Base-by-base conservation (phyloP, 2,797 vertebrate species). In the Euphonia xanthogaster region DNA sequence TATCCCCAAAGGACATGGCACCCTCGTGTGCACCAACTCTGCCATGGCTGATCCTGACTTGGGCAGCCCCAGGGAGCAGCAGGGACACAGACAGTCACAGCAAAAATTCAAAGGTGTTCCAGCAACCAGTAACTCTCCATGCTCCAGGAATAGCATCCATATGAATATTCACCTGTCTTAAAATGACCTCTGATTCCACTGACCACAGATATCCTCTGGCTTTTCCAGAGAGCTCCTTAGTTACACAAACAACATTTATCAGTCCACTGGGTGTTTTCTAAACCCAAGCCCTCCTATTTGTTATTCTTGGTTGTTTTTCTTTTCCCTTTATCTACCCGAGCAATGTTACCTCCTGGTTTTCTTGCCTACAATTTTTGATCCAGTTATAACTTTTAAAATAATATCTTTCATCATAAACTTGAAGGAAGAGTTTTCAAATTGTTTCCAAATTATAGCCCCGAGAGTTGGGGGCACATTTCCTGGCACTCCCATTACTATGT, bases 251-350 rank as follows among this genome's bases (percentile, higher is more conserved):
- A 95, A 51, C 37, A 7, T 80, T 77, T 94, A 57, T 86, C 54
- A 71, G 53, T 44, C 25, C 57, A 31, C 27, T 28, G 54, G n/a
- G 30, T 45, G n/a, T 45, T 89, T 89, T 68, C 86, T 48, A 47
- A 95, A 88, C 40, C 7, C 33, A 14, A 65, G 40, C 53, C 40
- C 62, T 89, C 58, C 47, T 88, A 30, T 72, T 96, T 94, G 88
- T 93, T 96, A 62, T 91, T 96, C 82, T 91, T 91, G 31, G 42
- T 88, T 88, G 79, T 19, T 94, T 92, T 95, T n/a, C 87, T 91
- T 88, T 78, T 83, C 60, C 28, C 62, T 94, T 91, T 94, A 94
- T 93, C 89, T 80, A 50, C 68, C 25, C 28, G 0, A 90, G 45
- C 75, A 94, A 57, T 0, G 0, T 3, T 90, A 93, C 82, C 27